Conservation (phyloP, 2,797 vertebrate genomes). For the Sebastes dallii region DNA sequence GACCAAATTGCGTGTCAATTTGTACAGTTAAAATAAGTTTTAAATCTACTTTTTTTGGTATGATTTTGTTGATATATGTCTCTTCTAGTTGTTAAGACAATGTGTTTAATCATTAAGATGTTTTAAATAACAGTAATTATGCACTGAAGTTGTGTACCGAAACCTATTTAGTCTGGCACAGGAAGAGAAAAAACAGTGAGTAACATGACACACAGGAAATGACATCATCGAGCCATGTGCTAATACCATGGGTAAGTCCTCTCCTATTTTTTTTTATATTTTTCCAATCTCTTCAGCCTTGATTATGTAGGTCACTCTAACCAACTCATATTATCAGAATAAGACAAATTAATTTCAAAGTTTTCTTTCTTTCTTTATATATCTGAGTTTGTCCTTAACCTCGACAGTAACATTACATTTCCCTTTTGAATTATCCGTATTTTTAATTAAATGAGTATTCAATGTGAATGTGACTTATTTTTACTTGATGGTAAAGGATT, state of each 20-base stretch:
- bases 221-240: neutral
- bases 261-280: too few relatives aligned
- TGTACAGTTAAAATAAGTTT: neutral
- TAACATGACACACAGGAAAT: neutral
- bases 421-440: accelerated
- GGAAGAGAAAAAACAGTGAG: neutral
- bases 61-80: neutral
- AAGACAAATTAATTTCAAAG: accelerated
- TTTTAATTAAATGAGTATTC: too few relatives aligned
- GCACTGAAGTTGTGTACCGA: neutral
- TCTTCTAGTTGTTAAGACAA: accelerated
- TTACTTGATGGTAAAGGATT: too few relatives aligned
- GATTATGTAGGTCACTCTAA: accelerated
- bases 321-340: too few relatives aligned
- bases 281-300: too few relatives aligned
- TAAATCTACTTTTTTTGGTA: neutral
- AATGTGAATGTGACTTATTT: too few relatives aligned
- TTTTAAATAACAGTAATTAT: neutral
- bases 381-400: too few relatives aligned
- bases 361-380: too few relatives aligned
- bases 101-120: neutral
- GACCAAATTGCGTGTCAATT: neutral
- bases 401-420: accelerated
- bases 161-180: neutral
- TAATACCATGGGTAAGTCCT: neutral